Percentiles rank a stretch among this genome's conserved stretches.
Conservation (phyloP, 2,888 invertebrate genomes). For the Caenorhabditis imperialis region DNA sequence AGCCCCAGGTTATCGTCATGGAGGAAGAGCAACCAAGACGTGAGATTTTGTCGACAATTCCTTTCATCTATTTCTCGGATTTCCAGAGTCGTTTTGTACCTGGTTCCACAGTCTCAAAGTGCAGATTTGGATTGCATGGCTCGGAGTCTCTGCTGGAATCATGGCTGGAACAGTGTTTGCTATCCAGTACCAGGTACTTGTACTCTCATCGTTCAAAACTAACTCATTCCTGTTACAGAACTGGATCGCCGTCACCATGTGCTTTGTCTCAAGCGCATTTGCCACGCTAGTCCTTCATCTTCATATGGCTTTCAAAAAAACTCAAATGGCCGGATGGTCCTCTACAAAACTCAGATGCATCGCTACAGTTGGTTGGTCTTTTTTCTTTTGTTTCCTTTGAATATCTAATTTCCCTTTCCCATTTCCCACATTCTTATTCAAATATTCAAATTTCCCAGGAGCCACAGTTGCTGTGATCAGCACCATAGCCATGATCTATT, state of each 20-base stretch:
- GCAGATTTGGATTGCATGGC: constrained; percentile 64
- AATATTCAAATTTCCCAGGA: constrained; percentile 45
- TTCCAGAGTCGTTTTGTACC: constrained; percentile 46
- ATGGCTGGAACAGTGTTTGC: constrained; percentile 73
- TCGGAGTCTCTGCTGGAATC: constrained; percentile 74
- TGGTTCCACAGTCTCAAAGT: constrained; percentile 62
- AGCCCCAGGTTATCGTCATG: constrained; percentile 6
- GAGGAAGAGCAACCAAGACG: constrained; percentile 47
- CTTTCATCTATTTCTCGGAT: not conserved
- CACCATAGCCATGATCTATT: constrained; percentile 69
- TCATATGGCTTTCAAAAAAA: constrained; percentile 73
- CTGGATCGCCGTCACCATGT: constrained; percentile 71
- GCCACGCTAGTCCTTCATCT: constrained; percentile 70
- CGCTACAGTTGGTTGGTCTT: constrained; percentile 65
- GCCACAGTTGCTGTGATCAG: constrained; percentile 59
- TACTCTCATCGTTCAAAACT: not conserved
- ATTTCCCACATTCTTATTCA: not conserved
- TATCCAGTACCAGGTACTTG: constrained; percentile 64
- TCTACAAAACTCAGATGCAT: constrained; percentile 52
- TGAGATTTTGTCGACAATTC: not conserved
- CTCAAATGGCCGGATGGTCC: constrained; percentile 70
- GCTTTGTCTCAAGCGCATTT: constrained; percentile 69
- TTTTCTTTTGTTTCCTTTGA: no score
- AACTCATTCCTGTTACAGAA: constrained; percentile 66
- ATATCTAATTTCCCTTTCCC: no score